phyloP scores from a whole-genome alignment of 2,113 vertebrate genomes.

The Sturnus vulgaris region DNA sequence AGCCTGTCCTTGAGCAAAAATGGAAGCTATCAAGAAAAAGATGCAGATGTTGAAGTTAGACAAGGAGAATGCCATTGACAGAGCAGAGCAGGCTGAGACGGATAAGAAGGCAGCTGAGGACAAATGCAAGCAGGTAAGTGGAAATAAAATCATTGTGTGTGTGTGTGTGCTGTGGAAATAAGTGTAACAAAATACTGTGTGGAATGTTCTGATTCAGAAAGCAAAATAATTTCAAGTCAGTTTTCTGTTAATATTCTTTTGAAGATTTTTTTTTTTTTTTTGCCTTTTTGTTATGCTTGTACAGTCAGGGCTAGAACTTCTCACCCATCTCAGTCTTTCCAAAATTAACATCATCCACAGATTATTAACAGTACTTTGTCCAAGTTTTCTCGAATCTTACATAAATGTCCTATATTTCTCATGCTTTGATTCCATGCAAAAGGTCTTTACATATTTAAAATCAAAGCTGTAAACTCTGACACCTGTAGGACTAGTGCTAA shows the following conservation, averaged over 20 bases:
- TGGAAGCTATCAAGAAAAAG: constrained; percentile 99
- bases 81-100: constrained; percentile 88
- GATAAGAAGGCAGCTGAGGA: constrained; percentile 90
- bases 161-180: not conserved
- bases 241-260: not conserved
- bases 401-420: not conserved
- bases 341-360: not conserved
- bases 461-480: not conserved
- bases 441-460: not conserved
- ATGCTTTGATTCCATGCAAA: not conserved
- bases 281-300: not conserved
- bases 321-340: not conserved
- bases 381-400: not conserved
- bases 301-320: not conserved
- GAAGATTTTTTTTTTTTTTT: not conserved
- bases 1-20: constrained; percentile 56
- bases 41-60: constrained; percentile 98
- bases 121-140: constrained; percentile 87
- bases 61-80: constrained; percentile 93
- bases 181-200: not conserved
- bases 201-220: not conserved
- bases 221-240: not conserved
- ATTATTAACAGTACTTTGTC: not conserved
- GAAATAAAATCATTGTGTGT: not conserved
- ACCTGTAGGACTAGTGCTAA: not conserved